Percentiles rank a stretch among this genome's conserved stretches.
These are phyloP conservation scores for Coelogynopora nodosa DNA, from an alignment of 2,888 invertebrate genomes.

Conservation along the genomic window DNA sequence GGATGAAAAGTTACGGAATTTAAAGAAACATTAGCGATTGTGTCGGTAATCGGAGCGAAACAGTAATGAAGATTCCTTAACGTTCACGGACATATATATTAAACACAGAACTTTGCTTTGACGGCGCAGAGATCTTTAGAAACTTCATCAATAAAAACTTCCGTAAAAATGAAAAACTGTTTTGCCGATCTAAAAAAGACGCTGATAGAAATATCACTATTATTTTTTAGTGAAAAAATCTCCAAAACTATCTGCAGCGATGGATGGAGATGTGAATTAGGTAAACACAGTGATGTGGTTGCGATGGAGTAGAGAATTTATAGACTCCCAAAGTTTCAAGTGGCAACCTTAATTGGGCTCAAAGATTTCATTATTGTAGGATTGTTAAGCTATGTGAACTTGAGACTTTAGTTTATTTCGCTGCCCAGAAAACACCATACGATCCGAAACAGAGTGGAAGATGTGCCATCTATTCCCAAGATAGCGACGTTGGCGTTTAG, in stretches of 20 bases:
- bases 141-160: not conserved
- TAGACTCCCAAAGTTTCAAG: not conserved
- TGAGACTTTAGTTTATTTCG: not conserved
- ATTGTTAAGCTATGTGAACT: not conserved
- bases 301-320: not conserved
- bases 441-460: not conserved
- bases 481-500: not conserved
- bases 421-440: not conserved
- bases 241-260: not conserved
- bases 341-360: not conserved
- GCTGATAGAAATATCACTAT: not conserved
- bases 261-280: not conserved
- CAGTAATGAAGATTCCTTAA: too few species aligned
- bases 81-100: too few species aligned
- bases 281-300: not conserved
- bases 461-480: not conserved
- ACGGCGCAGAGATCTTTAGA: too few species aligned
- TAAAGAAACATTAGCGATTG: too few species aligned
- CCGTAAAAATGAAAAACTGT: not conserved
- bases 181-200: not conserved
- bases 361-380: not conserved
- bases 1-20: too few species aligned
- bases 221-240: not conserved
- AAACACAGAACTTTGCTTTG: too few species aligned
- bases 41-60: too few species aligned